Percentiles rank a stretch among this genome's conserved stretches.
phyloP scores from a whole-genome alignment of 2,113 vertebrate genomes.

The Callospermophilus lateralis region DNA sequence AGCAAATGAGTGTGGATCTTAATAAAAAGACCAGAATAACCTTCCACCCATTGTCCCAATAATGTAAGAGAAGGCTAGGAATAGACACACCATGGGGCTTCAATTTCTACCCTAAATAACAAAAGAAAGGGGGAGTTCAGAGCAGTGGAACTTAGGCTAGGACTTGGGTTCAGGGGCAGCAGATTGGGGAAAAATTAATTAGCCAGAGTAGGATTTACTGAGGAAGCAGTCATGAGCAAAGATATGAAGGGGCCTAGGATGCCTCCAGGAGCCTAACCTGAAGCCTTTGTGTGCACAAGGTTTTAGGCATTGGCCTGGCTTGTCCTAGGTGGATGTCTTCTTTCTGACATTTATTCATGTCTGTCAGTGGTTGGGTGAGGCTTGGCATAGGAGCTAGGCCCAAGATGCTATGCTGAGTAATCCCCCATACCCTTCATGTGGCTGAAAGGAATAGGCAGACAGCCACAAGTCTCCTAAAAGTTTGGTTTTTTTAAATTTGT shows the following conservation, averaged over 20 bases:
- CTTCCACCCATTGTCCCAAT: no score
- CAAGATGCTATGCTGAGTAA: neutral
- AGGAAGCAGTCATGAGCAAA: neutral
- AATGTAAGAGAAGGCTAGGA: no score
- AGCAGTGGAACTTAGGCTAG: no score
- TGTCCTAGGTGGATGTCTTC: neutral
- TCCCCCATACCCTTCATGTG: neutral
- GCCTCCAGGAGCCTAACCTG: neutral
- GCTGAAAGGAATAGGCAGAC: neutral
- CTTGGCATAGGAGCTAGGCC: neutral
- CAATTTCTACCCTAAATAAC: no score
- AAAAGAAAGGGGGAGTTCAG: no score
- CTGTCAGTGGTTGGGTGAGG: neutral
- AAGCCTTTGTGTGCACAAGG: neutral
- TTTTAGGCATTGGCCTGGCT: neutral
- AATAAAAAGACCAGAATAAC: no score
- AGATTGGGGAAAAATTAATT: no score
- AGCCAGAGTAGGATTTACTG: neutral
- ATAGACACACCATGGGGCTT: no score
- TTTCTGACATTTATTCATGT: neutral
- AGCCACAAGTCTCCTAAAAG: neutral
- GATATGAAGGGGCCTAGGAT: neutral
- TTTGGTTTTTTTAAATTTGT: neutral
- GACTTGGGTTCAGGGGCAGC: no score
- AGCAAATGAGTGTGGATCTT: neutral